A percentile compares a stretch with the other conserved stretches of the same genome.
phyloP scores from a whole-genome alignment of 2,113 vertebrate genomes.

The Ardeotis arabs region DNA sequence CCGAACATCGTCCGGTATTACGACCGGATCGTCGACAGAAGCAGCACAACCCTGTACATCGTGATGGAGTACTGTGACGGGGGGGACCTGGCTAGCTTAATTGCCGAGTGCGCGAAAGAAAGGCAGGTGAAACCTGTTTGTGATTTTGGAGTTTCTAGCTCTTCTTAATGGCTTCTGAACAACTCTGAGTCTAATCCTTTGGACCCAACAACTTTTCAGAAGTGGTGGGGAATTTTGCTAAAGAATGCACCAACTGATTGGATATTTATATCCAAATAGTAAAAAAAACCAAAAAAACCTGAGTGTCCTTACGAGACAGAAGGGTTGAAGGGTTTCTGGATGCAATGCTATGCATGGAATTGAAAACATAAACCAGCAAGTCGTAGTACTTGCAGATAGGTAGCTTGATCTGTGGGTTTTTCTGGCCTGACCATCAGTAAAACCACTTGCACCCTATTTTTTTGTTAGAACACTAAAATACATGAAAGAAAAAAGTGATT shows the following conservation, averaged over 20 bases:
- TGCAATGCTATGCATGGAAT: accelerated
- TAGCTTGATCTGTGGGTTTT: not conserved
- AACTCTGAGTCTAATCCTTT: not conserved
- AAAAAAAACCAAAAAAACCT: not conserved
- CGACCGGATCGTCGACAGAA: slow-evolving; percentile 92
- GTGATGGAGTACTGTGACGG: slow-evolving; percentile 97
- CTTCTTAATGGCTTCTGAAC: not conserved
- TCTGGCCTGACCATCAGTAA: not conserved
- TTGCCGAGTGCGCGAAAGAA: slow-evolving; percentile 85
- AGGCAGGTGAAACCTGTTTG: slow-evolving; percentile 67
- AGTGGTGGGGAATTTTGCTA: not conserved
- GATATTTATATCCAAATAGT: not conserved
- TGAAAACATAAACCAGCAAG: not conserved
- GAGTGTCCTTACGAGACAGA: not conserved
- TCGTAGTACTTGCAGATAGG: not conserved
- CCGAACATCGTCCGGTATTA: slow-evolving; percentile 95
- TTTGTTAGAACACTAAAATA: not conserved
- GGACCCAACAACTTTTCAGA: accelerated
- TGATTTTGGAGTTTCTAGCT: accelerated
- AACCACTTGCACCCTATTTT: not conserved
- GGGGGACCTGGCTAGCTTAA: slow-evolving; percentile 90
- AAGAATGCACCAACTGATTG: not conserved
- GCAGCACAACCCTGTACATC: slow-evolving; percentile 90
- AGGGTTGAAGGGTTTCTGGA: not conserved
- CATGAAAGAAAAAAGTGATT: not conserved